Conservation (phyloP, 2,797 vertebrate species). For the Ibycter americanus region DNA sequence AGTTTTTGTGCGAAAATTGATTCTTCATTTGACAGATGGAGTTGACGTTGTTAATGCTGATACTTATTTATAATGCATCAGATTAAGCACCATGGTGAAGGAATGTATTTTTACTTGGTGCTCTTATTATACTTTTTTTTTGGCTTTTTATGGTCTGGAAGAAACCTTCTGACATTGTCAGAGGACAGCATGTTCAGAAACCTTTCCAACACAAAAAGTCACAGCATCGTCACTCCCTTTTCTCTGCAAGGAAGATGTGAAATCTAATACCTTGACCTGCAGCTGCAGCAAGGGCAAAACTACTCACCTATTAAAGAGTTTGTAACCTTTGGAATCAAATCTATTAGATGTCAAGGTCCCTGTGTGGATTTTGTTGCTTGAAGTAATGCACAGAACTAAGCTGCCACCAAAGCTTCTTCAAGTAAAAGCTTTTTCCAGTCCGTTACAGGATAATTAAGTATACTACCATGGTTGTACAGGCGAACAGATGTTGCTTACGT, state of each 20-base stretch:
- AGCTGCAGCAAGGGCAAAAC: conserved; percentile 16
- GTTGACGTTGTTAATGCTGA: neutral
- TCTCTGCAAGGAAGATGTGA: neutral
- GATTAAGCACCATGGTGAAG: neutral
- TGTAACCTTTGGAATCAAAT: conserved; percentile 29
- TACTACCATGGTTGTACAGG: neutral
- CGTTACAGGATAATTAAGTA: neutral
- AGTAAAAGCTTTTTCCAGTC: neutral
- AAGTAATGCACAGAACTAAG: neutral
- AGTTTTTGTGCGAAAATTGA: neutral
- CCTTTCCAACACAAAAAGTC: conserved; percentile 30
- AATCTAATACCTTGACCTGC: conserved; percentile 27
- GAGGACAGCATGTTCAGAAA: conserved; percentile 43
- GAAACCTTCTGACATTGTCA: conserved; percentile 6
- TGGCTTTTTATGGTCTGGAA: neutral
- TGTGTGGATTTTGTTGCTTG: neutral
- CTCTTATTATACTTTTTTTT: neutral
- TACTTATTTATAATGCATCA: neutral
- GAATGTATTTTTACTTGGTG: neutral
- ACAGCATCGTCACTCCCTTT: neutral
- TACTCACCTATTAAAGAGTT: neutral
- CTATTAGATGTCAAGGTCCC: neutral
- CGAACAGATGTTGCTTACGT: neutral
- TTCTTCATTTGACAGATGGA: neutral
- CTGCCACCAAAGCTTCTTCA: neutral